phyloP scores from a whole-genome alignment of 2,113 vertebrate species.

The Pithys albifrons region DNA sequence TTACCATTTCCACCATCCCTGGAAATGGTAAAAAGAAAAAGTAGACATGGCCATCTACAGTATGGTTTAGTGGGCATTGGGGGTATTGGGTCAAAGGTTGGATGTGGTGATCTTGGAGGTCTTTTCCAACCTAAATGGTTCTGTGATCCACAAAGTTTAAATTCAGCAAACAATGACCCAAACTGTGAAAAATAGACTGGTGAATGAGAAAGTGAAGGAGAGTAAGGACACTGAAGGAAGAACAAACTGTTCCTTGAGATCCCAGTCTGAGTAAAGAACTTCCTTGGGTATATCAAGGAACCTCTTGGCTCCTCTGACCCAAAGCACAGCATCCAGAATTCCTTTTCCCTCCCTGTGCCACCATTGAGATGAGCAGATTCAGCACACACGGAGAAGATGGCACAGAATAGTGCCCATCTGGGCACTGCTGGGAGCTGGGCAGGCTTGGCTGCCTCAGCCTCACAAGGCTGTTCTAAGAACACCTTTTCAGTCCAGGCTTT shows the following conservation, averaged over 20 bases:
- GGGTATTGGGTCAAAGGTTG: not conserved
- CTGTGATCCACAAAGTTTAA: not conserved
- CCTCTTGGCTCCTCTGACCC: not conserved
- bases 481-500: not conserved
- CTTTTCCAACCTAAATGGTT: not conserved
- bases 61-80: not conserved
- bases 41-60: not conserved
- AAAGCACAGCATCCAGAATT: not conserved
- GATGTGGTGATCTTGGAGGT: not conserved
- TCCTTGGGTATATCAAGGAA: not conserved
- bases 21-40: not conserved
- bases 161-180: not conserved
- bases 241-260: not conserved
- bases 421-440: not conserved
- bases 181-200: not conserved
- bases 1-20: not conserved
- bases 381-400: not conserved
- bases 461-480: not conserved
- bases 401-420: not conserved
- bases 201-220: not conserved
- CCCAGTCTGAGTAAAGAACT: not conserved
- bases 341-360: not conserved
- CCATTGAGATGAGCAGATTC: not conserved
- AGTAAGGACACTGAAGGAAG: not conserved
- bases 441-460: not conserved